Evolutionary conservation across 1,140 invertebrate species (phyloP).

Genomic region (Tetragnatha versicolor): DNA sequence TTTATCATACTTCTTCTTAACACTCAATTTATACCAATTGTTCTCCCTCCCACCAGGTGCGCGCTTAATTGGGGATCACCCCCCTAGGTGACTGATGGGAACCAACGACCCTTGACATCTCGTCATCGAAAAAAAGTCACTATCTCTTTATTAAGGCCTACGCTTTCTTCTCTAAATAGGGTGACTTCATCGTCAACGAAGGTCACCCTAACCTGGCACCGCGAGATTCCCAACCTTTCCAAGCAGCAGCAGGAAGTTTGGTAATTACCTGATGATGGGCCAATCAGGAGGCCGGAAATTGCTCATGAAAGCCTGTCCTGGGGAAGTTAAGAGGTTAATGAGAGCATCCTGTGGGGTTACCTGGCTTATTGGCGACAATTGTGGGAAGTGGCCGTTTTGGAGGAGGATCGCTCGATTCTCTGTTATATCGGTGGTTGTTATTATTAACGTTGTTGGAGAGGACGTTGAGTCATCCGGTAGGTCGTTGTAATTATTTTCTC

Average conservation of each 20-base stretch:
- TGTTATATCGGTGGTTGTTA: too few relatives aligned
- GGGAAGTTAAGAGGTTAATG: conserved; percentile 48
- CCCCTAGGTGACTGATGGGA: too few relatives aligned
- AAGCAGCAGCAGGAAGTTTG: conserved; percentile 34
- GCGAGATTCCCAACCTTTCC: conserved; percentile 40
- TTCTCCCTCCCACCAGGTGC: too few relatives aligned
- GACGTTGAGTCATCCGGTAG: too few relatives aligned
- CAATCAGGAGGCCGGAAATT: conserved; percentile 51
- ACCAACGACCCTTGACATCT: too few relatives aligned
- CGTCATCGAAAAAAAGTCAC: background rate
- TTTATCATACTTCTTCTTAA: too few relatives aligned
- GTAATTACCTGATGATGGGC: conserved; percentile 53
- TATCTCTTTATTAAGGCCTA: background rate
- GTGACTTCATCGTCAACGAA: conserved; percentile 34
- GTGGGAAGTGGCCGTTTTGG: conserved; percentile 17
- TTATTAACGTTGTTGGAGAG: too few relatives aligned
- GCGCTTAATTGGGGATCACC: too few relatives aligned
- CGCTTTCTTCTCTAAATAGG: conserved; percentile 33
- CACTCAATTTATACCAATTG: too few relatives aligned
- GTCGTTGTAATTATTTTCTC: too few relatives aligned
- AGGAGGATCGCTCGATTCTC: too few relatives aligned
- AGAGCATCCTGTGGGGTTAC: conserved; percentile 50
- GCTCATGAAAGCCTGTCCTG: conserved; percentile 30
- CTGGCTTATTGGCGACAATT: conserved; percentile 53
- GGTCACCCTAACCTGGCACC: conserved; percentile 41